Conservation (phyloP, 2,888 invertebrate genomes). For the Xylocampa areola region DNA sequence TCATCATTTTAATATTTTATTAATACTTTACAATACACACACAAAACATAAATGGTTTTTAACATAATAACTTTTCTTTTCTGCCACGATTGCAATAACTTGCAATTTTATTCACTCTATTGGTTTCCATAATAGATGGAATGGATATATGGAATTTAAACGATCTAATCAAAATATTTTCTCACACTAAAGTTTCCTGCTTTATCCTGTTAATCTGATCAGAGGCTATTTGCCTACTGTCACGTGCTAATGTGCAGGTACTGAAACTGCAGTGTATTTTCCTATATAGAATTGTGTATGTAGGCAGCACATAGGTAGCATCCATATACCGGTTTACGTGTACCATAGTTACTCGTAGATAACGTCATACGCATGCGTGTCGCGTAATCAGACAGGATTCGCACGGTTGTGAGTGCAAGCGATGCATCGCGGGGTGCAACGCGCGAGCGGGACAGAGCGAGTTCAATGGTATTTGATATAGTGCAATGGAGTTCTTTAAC, state of each 20-base stretch:
- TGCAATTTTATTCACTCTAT: neutral
- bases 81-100: neutral
- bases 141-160: neutral
- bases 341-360: slow-evolving; percentile 77
- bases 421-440: slow-evolving; percentile 80
- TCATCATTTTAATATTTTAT: slow-evolving; percentile 32
- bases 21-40: slow-evolving; percentile 8
- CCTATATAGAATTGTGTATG: slow-evolving; percentile 37
- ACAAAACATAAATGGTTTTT: slow-evolving; percentile 12
- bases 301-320: slow-evolving; percentile 62
- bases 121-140: too few relatives aligned
- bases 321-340: slow-evolving; percentile 73
- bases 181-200: slow-evolving; percentile 11
- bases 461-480: slow-evolving; percentile 90
- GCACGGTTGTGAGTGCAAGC: slow-evolving; percentile 82
- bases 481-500: slow-evolving; percentile 89
- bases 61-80: slow-evolving; percentile 10
- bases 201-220: slow-evolving; percentile 27
- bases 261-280: slow-evolving; percentile 43
- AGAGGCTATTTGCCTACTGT: slow-evolving; percentile 30
- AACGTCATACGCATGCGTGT: slow-evolving; percentile 86
- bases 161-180: slow-evolving; percentile 6
- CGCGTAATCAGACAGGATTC: slow-evolving; percentile 88
- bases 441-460: slow-evolving; percentile 81
- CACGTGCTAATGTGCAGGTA: slow-evolving; percentile 35